phyloP scores from a whole-genome alignment of 2,113 vertebrate species.

The Cebus imitator region DNA sequence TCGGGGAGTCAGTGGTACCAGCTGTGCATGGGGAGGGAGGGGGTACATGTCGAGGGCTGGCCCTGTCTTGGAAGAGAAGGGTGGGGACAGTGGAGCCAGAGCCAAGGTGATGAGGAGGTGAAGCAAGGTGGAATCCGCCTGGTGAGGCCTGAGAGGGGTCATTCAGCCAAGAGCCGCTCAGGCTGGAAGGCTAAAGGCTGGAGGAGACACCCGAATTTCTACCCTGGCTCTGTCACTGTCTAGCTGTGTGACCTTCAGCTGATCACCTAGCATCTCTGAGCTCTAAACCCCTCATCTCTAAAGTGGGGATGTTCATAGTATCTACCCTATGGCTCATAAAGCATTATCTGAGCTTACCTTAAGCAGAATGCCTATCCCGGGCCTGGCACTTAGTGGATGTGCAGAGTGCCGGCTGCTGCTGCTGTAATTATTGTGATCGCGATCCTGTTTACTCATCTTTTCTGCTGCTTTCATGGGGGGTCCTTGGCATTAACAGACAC shows the following conservation, averaged over 20 bases:
- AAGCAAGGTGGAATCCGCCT: not conserved
- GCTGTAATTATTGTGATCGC: not conserved
- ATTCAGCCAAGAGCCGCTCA: accelerated
- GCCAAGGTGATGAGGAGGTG: accelerated
- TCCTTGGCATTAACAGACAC: not conserved
- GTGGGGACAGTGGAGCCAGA: no score
- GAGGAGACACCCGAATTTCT: not conserved
- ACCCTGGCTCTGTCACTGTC: not conserved
- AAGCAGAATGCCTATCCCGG: not conserved
- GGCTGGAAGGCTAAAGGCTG: not conserved
- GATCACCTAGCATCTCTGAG: not conserved
- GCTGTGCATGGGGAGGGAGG: accelerated
- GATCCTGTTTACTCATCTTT: no score
- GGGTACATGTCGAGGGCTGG: not conserved
- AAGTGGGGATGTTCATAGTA: not conserved
- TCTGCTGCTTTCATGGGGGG: not conserved
- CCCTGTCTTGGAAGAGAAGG: not conserved
- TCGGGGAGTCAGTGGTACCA: accelerated
- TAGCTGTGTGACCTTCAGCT: not conserved
- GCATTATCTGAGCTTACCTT: not conserved
- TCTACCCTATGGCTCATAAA: accelerated
- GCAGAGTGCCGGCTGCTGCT: no score
- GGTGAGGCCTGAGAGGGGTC: not conserved
- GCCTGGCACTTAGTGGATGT: accelerated
- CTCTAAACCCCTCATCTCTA: not conserved